Evolutionary conservation across 2,888 invertebrate species (phyloP).

Genomic region (Nomada goodeniana): DNA sequence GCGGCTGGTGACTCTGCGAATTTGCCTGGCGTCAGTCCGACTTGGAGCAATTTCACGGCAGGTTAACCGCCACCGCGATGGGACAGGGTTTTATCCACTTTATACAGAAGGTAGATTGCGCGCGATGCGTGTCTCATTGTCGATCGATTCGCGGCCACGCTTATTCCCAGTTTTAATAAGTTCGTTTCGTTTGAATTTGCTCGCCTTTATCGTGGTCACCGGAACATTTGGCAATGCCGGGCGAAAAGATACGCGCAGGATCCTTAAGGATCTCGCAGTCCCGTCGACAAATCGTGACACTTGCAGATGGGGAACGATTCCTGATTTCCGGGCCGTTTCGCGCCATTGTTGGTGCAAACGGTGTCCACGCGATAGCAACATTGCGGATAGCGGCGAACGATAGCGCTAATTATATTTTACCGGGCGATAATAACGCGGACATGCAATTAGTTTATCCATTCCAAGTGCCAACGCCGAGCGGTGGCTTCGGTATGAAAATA

Average conservation of each 20-base stretch:
- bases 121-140: constrained; percentile 72
- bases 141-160: constrained; percentile 63
- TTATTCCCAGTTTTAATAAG: constrained; percentile 73
- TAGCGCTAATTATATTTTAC: constrained; percentile 69
- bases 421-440: constrained; percentile 59
- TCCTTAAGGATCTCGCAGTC: too few species aligned
- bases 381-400: constrained; percentile 52
- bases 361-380: constrained; percentile 26
- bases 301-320: too few species aligned
- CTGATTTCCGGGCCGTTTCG: constrained; percentile 11
- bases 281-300: too few species aligned
- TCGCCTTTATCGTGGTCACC: neutral
- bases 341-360: constrained; percentile 22
- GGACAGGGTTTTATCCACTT: constrained; percentile 80
- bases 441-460: neutral
- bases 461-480: constrained; percentile 15
- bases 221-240: neutral
- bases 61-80: constrained; percentile 81
- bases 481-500: neutral
- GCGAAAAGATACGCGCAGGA: neutral
- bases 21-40: constrained; percentile 79
- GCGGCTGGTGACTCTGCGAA: constrained; percentile 79
- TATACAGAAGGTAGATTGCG: constrained; percentile 74
- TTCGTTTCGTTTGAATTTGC: constrained; percentile 55
- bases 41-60: constrained; percentile 83